phyloP scores from a whole-genome alignment of 2,113 vertebrate species.

The Elgaria multicarinata region DNA sequence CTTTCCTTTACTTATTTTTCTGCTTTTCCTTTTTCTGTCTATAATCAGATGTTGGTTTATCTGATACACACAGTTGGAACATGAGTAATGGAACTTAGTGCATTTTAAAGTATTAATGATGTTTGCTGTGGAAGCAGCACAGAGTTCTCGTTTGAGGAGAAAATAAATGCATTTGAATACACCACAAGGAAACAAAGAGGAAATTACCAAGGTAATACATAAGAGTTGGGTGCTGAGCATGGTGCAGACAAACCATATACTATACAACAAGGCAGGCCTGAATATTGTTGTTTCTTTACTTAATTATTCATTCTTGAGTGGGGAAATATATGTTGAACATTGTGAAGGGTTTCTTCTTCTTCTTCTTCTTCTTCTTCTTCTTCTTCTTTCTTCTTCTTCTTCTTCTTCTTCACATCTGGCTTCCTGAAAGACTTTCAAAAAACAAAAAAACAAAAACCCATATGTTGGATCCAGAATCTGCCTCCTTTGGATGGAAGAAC shows the following conservation, averaged over 20 bases:
- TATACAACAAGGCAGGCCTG: neutral
- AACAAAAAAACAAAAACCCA: neutral
- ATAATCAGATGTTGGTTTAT: slow-evolving; percentile 42
- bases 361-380: too few relatives aligned
- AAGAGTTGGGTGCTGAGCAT: neutral
- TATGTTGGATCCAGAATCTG: neutral
- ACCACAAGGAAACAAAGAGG: neutral
- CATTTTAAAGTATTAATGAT: slow-evolving; percentile 43
- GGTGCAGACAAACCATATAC: neutral
- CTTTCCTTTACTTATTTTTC: slow-evolving; percentile 27
- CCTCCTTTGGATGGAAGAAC: too few relatives aligned
- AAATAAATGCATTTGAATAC: slow-evolving; percentile 10
- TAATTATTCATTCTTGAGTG: neutral
- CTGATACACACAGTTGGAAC: slow-evolving; percentile 12
- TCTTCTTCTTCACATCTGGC: too few relatives aligned
- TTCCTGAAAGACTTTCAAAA: neutral
- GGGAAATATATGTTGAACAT: neutral
- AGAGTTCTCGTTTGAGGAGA: slow-evolving; percentile 7
- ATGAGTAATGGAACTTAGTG: slow-evolving; percentile 25
- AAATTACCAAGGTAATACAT: neutral
- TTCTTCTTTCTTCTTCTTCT: neutral
- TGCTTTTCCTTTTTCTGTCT: slow-evolving; percentile 17
- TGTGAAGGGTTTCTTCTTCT: neutral
- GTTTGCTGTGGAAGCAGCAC: neutral
- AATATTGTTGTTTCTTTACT: neutral